A percentile compares a stretch with the other conserved stretches of the same genome.
These are phyloP conservation scores for Lumbricus terrestris DNA, from an alignment of 2,888 invertebrate species.

Conservation along the genomic window DNA sequence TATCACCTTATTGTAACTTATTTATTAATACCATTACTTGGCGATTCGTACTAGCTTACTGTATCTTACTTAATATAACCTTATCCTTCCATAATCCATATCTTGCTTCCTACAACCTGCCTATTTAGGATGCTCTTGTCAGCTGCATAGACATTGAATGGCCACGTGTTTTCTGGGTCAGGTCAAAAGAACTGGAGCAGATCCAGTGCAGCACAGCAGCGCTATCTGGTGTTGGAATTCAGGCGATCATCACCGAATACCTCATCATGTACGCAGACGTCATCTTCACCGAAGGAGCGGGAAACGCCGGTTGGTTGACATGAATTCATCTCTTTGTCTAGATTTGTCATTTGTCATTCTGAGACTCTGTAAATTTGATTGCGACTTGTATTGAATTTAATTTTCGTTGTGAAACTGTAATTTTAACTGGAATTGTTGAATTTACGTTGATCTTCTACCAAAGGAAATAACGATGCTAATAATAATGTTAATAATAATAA, in stretches of 20 bases:
- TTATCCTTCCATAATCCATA: no score
- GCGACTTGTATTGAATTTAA: no score
- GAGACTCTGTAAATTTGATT: no score
- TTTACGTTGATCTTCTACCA: no score
- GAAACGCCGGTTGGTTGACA: constrained; percentile 31
- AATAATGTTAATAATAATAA: no score
- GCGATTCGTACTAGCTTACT: no score
- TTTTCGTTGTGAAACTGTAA: no score
- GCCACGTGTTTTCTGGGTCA: constrained; percentile 35
- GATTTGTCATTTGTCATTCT: neutral
- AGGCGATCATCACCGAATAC: constrained; percentile 95
- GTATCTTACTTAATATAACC: no score
- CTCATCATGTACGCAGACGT: constrained; percentile 80
- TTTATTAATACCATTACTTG: no score
- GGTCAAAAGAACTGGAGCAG: constrained; percentile 76
- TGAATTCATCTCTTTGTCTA: neutral
- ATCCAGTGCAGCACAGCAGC: constrained; percentile 73
- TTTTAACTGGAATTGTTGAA: no score
- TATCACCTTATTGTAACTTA: no score
- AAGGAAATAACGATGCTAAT: no score
- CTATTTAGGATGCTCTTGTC: neutral
- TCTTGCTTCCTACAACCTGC: neutral
- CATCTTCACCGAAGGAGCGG: constrained; percentile 57
- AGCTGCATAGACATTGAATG: neutral
- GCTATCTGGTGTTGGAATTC: constrained; percentile 72